Evolutionary conservation across 2,888 invertebrate species (phyloP), one percentile per base, ranked within the genome.

Genomic region (Mythimna ferrago): DNA sequence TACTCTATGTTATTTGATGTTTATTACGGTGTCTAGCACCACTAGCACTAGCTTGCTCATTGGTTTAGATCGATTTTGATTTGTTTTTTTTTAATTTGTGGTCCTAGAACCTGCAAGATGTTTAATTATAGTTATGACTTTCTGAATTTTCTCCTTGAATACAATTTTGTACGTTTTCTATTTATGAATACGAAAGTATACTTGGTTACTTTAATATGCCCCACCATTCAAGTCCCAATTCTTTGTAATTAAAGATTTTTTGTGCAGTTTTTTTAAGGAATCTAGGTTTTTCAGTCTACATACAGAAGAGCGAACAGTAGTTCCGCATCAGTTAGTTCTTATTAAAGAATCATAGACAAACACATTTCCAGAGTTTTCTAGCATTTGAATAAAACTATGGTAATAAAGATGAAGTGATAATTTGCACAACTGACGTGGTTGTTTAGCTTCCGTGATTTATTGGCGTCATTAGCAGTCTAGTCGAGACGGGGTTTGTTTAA

Each of bases 391-490:
- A 71, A 76, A 79, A 61, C 73, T 66, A 71, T 69, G 73, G 62
- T 71, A 66, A 72, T 82, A 73, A 81, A 80, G 62, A 71, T 72
- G 76, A 82, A 80, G 76, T 72, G 72, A 78, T 83, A 78, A 86
- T 83, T 86, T 81, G 82, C 81, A 81, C 73, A 84, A 83, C 82
- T 88, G 87, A 88, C 88, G 87, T 86, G 89, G 87, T 89, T 92
- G 91, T 91, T 84, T 86, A 83, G 84, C 86, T 88, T 83, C 75
- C 77, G 76, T 92, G 92, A 92, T 93, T 88, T 89, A 90, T 89
- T 78, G 82, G 81, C 78, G 80, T 84, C 78, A 86, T 90, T 89
- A 83, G 82, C 80, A 72, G 84, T 82, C 67, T 73, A 81, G 78
- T 79, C 83, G 71, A 83, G 83, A 82, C 73, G 53, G 66, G 35